These are phyloP conservation scores for Penaeus japonicus DNA, from an alignment of 1,140 invertebrate species.

Conservation along the genomic window DNA sequence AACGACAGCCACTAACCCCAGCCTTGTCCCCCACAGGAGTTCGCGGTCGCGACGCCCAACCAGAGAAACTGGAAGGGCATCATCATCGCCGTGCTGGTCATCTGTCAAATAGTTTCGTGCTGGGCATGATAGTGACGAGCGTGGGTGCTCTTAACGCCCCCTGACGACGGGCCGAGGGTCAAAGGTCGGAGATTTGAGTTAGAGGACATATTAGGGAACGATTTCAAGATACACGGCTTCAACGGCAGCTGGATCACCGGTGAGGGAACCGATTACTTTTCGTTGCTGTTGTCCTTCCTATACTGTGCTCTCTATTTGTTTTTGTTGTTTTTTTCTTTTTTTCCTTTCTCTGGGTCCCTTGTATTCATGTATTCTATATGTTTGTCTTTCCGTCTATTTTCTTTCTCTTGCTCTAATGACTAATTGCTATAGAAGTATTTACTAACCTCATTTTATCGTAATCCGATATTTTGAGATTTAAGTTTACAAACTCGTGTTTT, in stretches of 20 bases:
- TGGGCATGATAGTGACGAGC: slow-evolving; percentile 85
- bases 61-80: slow-evolving; percentile 91
- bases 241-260: slow-evolving; percentile 85
- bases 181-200: slow-evolving; percentile 71
- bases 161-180: slow-evolving; percentile 75
- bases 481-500: too few species aligned
- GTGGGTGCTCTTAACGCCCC: slow-evolving; percentile 84
- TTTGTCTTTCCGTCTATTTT: too few species aligned
- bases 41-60: slow-evolving; percentile 79
- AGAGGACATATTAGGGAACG: slow-evolving; percentile 62
- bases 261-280: too few species aligned
- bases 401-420: too few species aligned
- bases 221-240: slow-evolving; percentile 75
- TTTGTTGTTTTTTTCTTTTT: neutral
- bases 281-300: too few species aligned
- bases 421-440: too few species aligned
- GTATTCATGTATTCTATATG: too few species aligned
- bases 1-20: neutral
- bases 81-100: slow-evolving; percentile 86
- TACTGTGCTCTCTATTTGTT: neutral
- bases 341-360: neutral
- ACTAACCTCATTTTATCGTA: too few species aligned
- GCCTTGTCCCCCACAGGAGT: slow-evolving; percentile 71
- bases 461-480: neutral
- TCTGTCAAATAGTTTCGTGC: slow-evolving; percentile 83